Evolutionary conservation across 1,140 invertebrate genomes (phyloP).

Genomic region (Panagrolaimus sp.): DNA sequence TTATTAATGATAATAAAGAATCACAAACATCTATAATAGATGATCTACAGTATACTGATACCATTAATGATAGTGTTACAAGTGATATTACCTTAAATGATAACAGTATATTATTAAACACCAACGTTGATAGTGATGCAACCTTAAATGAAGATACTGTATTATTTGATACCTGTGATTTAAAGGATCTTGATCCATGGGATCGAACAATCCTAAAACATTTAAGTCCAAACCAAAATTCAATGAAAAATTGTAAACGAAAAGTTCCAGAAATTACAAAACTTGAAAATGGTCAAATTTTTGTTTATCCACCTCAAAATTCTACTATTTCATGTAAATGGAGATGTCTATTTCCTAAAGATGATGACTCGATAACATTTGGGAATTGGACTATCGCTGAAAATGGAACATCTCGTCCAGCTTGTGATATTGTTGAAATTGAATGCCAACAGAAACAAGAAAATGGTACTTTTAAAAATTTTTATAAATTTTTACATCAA

Average conservation of each 20-base stretch:
- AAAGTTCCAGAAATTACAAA: not conserved
- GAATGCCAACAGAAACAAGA: not conserved
- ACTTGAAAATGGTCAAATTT: no score
- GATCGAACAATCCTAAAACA: not conserved
- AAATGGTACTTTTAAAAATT: not conserved
- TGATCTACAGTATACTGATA: no score
- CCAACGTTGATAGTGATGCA: not conserved
- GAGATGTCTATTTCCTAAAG: no score
- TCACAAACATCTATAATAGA: no score
- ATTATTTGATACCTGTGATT: not conserved
- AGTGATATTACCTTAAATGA: no score
- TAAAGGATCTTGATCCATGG: slow-evolving; percentile 5
- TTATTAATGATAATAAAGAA: no score
- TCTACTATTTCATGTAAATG: no score
- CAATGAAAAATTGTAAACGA: not conserved
- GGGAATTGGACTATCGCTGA: not conserved
- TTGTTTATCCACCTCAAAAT: no score
- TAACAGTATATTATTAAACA: no score
- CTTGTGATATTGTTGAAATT: slow-evolving; percentile 22
- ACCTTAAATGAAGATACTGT: not conserved
- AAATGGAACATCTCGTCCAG: not conserved
- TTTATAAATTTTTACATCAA: not conserved
- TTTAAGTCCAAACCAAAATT: not conserved
- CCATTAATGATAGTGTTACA: no score
- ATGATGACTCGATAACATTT: no score